Evolutionary conservation across 2,797 vertebrate species (phyloP), one percentile per base, ranked within the genome.

Genomic region (Sebastolobus alascanus): DNA sequence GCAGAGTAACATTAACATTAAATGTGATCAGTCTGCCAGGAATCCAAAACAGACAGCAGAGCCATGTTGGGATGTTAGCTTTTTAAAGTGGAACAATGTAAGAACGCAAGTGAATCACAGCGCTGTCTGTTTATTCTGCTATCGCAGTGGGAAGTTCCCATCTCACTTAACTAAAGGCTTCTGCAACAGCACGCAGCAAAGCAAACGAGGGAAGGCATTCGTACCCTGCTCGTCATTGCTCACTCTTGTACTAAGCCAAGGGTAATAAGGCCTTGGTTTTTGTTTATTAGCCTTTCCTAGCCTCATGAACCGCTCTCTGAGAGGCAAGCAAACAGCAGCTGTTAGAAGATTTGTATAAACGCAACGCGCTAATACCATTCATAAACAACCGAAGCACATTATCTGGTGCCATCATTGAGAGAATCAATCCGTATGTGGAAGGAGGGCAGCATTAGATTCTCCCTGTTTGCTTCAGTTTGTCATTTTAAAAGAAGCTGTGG

Each of bases 31-130:
- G 83, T 90, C 89, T 80, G 1, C 68, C 29, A 84, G 91, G 87
- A 89, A 85, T 91, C 70, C 69, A 83, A 86, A 83, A 75, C 82
- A 88, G 84, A 89, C 90, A 89, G 81, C 78, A 13, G 68, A 85
- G 76, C 60, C 76, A 65, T 83, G 82, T 90, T 58, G 84, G 74
- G 87, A 80, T 69, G 83, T 88, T 77, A 60, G 77, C 79, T 76
- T 77, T 87, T 86, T 70, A 66, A 87, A 87, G 83, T 7, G 37
- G 33, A 33, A 71, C 79, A 68, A 54, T 71, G 79, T 84, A 75
- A 75, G 37, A 74, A 40, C 27, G 8, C 33, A 8, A 83, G 70
- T 76, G 80, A 87, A 87, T 76, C 83, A 71, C 69, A 68, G 69
- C 2, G 33, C 68, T 74, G 89, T 80, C 74, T 87, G 81, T 91